Conservation (phyloP, 2,797 vertebrate genomes). For the Pantherophis alleghaniensis region DNA sequence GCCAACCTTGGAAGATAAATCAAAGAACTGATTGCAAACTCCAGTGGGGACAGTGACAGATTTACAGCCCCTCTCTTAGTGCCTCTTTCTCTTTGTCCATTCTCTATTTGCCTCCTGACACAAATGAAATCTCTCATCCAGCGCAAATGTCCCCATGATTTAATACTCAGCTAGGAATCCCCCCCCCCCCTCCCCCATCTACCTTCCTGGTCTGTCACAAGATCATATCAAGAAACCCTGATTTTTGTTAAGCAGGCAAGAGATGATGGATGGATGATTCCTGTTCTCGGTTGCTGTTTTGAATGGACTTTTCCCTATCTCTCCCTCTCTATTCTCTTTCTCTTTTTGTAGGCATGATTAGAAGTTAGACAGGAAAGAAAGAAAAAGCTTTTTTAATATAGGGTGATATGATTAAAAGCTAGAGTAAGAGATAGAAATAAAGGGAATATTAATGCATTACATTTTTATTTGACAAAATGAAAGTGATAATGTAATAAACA, state of each 20-base stretch:
- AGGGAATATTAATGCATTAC: too few species aligned
- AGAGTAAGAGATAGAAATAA: too few species aligned
- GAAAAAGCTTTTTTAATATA: too few species aligned
- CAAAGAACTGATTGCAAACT: not conserved
- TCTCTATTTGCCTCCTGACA: not conserved
- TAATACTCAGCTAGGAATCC: not conserved
- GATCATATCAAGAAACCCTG: slow-evolving; percentile 8
- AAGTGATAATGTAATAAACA: too few species aligned
- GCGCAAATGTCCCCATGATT: not conserved
- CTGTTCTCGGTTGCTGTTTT: too few species aligned
- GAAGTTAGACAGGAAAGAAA: too few species aligned
- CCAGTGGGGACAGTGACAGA: not conserved
- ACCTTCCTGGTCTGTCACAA: not conserved
- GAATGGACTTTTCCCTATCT: too few species aligned
- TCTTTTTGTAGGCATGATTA: too few species aligned
- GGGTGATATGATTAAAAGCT: too few species aligned
- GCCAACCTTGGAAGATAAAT: not conserved
- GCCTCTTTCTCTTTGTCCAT: not conserved
- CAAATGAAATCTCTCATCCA: slow-evolving; percentile 17
- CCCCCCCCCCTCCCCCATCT: not conserved
- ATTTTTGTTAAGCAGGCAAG: not conserved
- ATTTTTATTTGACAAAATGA: too few species aligned
- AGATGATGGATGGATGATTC: too few species aligned
- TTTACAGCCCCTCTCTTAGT: not conserved
- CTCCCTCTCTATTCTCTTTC: too few species aligned